phyloP scores from a whole-genome alignment of 2,888 invertebrate genomes.

The Melanostoma mellinum region DNA sequence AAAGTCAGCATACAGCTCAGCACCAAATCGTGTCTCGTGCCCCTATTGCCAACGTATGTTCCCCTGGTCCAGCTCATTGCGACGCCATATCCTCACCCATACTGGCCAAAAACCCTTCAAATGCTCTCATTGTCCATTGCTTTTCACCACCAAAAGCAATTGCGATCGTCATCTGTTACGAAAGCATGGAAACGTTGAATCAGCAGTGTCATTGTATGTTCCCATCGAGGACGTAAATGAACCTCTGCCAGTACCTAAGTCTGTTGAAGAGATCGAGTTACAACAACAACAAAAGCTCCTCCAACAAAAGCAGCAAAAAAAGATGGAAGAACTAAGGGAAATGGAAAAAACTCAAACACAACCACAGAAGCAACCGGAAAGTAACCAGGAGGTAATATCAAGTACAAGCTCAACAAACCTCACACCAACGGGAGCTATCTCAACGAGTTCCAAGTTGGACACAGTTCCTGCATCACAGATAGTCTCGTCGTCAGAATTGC shows the following conservation, averaged over 20 bases:
- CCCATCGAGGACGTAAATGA: conserved; percentile 82
- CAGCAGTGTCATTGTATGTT: conserved; percentile 82
- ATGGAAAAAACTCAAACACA: conserved; percentile 72
- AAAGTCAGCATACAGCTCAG: conserved; percentile 96
- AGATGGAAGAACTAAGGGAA: conserved; percentile 73
- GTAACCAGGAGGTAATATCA: conserved; percentile 21
- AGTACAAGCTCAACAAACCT: conserved; percentile 17
- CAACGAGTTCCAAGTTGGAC: conserved; percentile 40
- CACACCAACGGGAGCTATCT: conserved; percentile 2
- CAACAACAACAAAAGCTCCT: conserved; percentile 78
- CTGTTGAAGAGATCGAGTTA: conserved; percentile 80
- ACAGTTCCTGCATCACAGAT: conserved; percentile 31
- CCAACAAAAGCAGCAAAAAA: conserved; percentile 76
- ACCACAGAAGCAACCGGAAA: conserved; percentile 77
- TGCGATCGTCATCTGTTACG: conserved; percentile 96
- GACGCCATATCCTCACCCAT: conserved; percentile 96
- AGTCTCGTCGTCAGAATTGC: conserved; percentile 85
- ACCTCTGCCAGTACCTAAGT: conserved; percentile 80
- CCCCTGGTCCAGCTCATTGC: conserved; percentile 97
- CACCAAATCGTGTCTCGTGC: conserved; percentile 96
- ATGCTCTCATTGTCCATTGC: conserved; percentile 94
- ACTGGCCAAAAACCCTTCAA: conserved; percentile 98
- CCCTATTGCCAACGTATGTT: conserved; percentile 97
- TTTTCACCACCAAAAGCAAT: conserved; percentile 98
- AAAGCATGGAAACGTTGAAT: conserved; percentile 88